Conservation (phyloP, 2,113 vertebrate genomes). For the Gopherus evgoodei region DNA sequence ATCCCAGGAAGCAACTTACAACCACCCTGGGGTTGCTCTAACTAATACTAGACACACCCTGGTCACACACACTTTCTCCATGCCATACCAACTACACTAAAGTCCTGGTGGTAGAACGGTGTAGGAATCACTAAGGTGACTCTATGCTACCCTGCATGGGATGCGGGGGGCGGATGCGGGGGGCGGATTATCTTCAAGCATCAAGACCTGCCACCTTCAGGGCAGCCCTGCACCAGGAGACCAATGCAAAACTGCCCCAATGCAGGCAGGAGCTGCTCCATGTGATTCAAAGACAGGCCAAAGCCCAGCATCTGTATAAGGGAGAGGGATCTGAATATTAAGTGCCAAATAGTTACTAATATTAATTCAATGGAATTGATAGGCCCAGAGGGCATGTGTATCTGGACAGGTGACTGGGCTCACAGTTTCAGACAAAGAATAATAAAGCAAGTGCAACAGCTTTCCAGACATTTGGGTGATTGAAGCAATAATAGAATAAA, state of each 20-base stretch:
- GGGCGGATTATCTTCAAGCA: background rate
- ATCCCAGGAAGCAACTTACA: background rate
- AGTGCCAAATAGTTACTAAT: background rate
- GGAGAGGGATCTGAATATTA: background rate
- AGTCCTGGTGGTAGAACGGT: background rate
- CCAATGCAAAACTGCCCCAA: background rate
- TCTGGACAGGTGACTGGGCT: background rate
- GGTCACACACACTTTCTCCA: background rate
- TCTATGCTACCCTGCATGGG: background rate
- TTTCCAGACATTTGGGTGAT: background rate
- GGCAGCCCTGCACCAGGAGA: background rate
- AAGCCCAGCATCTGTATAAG: background rate
- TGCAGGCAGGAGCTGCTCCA: background rate
- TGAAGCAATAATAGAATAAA: conserved; percentile 11
- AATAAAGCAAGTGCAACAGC: conserved; percentile 5
- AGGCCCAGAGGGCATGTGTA: background rate
- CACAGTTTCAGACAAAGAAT: background rate
- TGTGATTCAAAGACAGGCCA: background rate
- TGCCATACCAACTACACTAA: background rate
- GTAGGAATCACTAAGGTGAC: background rate
- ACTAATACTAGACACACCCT: background rate
- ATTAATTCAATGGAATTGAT: background rate
- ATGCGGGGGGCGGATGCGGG: background rate
- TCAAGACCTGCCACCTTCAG: background rate
- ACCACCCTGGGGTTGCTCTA: background rate